Base-by-base conservation (phyloP, 2,888 invertebrate genomes). In the Mylabris sibirica region DNA sequence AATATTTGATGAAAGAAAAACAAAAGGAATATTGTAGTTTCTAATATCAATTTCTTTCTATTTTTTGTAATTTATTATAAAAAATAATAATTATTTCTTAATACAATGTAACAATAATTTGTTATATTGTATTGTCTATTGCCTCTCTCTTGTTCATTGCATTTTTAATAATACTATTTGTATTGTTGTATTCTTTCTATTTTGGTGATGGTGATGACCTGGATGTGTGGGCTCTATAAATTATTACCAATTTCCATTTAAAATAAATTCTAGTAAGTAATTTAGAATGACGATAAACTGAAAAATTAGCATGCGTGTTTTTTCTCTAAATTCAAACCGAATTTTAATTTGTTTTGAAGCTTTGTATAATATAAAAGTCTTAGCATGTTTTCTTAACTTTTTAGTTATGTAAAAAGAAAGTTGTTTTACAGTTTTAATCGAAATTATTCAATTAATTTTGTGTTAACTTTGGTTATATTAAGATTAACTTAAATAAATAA, bases 201-300 rank as follows among this genome's bases (percentile, higher is more conserved):
- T 72, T 72, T 76, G 75, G 70, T 75, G 77, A 72, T 66, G 67
- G 69, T 68, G 49, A 49, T 69, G 74, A 74, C 73, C 74, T 72
- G 68, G 74, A 68, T 74, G 72, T 74, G 65, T 74, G 74, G 76
- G 75, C 75, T 70, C n/a, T n/a, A n/a, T n/a, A 74, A 74, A 68
- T 73, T 73, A 68, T 72, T 72, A 66, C 70, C 60, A 68, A 62
- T 68, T 64, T 35, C 64, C 30, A 60, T 17, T 20, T 9, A 49
- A 49, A 20, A 49, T 20, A 49, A 63, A 60, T 62, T 66, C 68
- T 76, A 72, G 77, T 77, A 77, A 77, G 77, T 77, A 76, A 75
- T 67, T 74, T 70, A 70, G 60, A 59, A 49, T 17, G 6, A 20
- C 49, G 17, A n/a, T 6, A 17, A 22, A 4, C 20, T 20, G 11